Evolutionary conservation across 2,888 invertebrate genomes (phyloP).

Genomic region (Entomobrya proxima): DNA sequence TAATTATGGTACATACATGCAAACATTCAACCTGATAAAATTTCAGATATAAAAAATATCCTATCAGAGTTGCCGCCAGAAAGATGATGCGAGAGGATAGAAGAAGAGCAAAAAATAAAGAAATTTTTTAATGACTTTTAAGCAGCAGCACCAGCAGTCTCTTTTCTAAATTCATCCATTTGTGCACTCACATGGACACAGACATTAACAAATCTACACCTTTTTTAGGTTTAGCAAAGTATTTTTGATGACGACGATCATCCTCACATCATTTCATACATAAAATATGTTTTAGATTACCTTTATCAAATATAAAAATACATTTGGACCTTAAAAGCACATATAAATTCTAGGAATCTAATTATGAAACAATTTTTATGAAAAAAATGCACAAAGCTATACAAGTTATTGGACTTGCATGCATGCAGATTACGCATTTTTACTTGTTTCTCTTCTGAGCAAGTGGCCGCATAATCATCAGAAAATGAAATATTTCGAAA

Average conservation of each 20-base stretch:
- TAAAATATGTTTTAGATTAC: too few relatives aligned
- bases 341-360: slow-evolving; percentile 16
- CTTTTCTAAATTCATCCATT: slow-evolving; percentile 19
- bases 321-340: background rate
- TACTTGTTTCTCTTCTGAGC: background rate
- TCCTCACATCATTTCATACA: background rate
- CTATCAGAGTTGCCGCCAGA: slow-evolving; percentile 3
- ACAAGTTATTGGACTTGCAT: background rate
- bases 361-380: slow-evolving; percentile 19
- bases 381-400: background rate
- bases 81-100: background rate
- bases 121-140: slow-evolving; percentile 7
- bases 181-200: background rate
- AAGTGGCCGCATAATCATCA: too few relatives aligned
- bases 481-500: slow-evolving; percentile 5
- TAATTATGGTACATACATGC: slow-evolving; percentile 25
- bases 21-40: slow-evolving; percentile 21
- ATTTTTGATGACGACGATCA: background rate
- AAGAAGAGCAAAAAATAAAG: background rate
- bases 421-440: background rate
- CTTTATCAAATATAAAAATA: background rate
- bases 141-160: too few relatives aligned
- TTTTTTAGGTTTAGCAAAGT: slow-evolving; percentile 11
- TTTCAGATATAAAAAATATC: background rate
- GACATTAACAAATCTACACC: slow-evolving; percentile 32